Base-by-base conservation (phyloP, 2,113 vertebrate species). In the Dicaeum eximium region DNA sequence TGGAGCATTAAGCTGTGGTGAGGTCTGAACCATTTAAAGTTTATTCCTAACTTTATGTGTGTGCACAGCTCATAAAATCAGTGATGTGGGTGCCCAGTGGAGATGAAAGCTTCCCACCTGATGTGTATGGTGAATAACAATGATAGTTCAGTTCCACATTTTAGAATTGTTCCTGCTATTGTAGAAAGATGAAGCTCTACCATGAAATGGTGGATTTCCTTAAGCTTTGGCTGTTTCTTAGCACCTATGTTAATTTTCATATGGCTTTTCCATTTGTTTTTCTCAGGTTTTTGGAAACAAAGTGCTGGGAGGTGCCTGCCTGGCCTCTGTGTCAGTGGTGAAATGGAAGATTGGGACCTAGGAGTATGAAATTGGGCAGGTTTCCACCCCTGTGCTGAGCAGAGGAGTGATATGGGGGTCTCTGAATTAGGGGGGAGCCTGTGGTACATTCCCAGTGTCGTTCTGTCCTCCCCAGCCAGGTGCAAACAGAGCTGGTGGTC, bases 1-100 rank as follows among this genome's bases (percentile, higher is more conserved):
- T 37, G 48, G 7, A 5, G 64, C 21, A 2, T 2, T 0, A 2
- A 25, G 38, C 9, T 1, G 0, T 15, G 62, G 61, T 13, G 3
- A 31, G 58, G 31, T 57, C 33, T 24, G 82, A 77, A 13, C 15
- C 14, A 48, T 31, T 84, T 33, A 5, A 22, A 57, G 71, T 74
- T 56, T 7, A 37, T 40, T 84, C 89, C 64, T 37, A 4, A 38
- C 24, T 69, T 42, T 25, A 7, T 17, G 88, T 1, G 11, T 28
- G 75, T 54, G 82, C 72, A 37, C 72, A 33, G 88, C 71, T 89
- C 37, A 19, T 74, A 74, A 86, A 67, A 23, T 11, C 91, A 35
- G 77, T 2, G 53, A 21, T 51, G 84, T 21, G 73, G n/a, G 56
- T 64, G 87, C 84, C 89, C 48, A 13, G 82, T 44, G 92, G 91